Percentiles rank a stretch among this genome's conserved stretches.
phyloP scores from a whole-genome alignment of 2,888 invertebrate genomes.

The Cenopis cana region DNA sequence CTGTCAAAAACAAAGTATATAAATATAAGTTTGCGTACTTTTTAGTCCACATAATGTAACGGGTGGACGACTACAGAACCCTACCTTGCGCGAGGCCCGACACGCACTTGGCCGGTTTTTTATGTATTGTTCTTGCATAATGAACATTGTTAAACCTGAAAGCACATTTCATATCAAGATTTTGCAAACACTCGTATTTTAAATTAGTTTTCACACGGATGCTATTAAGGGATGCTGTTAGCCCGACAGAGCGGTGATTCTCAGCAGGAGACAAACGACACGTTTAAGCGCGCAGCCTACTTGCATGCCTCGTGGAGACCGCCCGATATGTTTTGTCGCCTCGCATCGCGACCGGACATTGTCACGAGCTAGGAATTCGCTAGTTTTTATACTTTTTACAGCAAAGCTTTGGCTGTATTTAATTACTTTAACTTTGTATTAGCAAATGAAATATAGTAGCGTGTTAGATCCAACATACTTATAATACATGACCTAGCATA shows the following conservation, averaged over 20 bases:
- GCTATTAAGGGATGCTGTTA: slow-evolving; percentile 9
- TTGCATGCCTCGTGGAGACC: slow-evolving; percentile 49
- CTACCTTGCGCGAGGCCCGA: too few relatives aligned
- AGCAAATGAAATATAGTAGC: too few relatives aligned
- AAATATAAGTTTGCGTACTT: too few relatives aligned
- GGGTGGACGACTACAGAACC: too few relatives aligned
- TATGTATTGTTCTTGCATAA: too few relatives aligned
- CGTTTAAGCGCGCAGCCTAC: slow-evolving; percentile 36
- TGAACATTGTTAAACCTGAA: too few relatives aligned
- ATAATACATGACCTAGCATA: neutral
- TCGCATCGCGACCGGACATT: slow-evolving; percentile 59
- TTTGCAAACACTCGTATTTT: neutral
- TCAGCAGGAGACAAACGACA: slow-evolving; percentile 35
- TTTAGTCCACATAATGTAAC: too few relatives aligned
- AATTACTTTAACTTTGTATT: too few relatives aligned
- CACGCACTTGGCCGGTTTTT: too few relatives aligned
- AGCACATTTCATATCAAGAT: neutral
- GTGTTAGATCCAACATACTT: too few relatives aligned
- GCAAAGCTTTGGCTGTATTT: neutral
- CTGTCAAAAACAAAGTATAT: too few relatives aligned
- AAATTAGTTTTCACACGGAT: slow-evolving; percentile 2
- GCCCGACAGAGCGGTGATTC: slow-evolving; percentile 15
- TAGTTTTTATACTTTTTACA: slow-evolving; percentile 26
- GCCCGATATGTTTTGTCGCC: slow-evolving; percentile 81
- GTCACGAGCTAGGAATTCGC: slow-evolving; percentile 48